Evolutionary conservation across 2,113 vertebrate species (phyloP).

Genomic region (Chinchilla lanigera): DNA sequence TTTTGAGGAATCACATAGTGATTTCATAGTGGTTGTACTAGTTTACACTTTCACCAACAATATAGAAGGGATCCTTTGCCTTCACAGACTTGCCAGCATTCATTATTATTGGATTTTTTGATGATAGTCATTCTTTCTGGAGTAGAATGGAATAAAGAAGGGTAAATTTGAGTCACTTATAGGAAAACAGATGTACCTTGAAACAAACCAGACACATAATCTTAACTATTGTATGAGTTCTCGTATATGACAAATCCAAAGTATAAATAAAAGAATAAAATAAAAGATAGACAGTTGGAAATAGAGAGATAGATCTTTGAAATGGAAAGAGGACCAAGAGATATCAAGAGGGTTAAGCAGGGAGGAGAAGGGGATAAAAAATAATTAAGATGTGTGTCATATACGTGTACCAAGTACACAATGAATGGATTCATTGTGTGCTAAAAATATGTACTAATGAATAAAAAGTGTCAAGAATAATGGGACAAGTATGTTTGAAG

Average conservation of each 20-base stretch:
- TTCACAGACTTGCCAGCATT: background rate
- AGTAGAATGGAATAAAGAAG: background rate
- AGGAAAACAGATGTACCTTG: background rate
- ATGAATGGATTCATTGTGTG: background rate
- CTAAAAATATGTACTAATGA: background rate
- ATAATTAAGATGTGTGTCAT: background rate
- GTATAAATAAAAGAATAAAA: background rate
- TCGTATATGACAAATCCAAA: background rate
- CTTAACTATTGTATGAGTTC: background rate
- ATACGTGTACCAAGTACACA: background rate
- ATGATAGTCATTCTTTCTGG: background rate
- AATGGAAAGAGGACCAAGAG: background rate
- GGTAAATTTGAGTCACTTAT: background rate
- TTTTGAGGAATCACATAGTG: background rate
- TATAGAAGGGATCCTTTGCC: background rate
- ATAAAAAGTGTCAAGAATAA: background rate
- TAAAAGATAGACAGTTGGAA: background rate
- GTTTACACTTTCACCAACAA: background rate
- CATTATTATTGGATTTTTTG: background rate
- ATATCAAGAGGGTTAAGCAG: background rate
- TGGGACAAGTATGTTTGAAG: background rate
- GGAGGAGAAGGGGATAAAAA: background rate
- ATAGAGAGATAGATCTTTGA: background rate
- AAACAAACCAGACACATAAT: background rate
- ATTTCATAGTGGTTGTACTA: background rate